Evolutionary conservation across 2,113 vertebrate genomes (phyloP), one percentile per base, ranked within the genome.

Genomic region (Dicaeum eximium): DNA sequence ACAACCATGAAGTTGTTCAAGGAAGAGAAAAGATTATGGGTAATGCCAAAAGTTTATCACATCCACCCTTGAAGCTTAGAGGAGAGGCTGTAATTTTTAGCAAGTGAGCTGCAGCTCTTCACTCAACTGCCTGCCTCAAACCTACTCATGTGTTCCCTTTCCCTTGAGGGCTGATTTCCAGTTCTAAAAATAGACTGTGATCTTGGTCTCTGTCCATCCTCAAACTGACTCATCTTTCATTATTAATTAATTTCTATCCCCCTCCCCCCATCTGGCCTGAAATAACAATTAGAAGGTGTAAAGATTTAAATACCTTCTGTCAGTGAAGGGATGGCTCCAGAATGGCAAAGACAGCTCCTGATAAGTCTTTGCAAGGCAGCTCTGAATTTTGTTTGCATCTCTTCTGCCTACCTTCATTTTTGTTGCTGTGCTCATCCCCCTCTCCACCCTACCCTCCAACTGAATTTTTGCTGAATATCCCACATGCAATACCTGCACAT

Each of bases 241-340:
- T 51, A 72, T 75, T 83, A 88, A 92, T 51, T 40, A 91, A 71
- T 28, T 91, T 61, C 45, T 61, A 58, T 11, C 1, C 17, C 15
- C 3, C 44, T 38, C 44, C 56, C 23, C 22, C 10, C 20, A 45
- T 14, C 1, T 79, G 42, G 74, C 47, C 70, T 50, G 9, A 86
- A 91, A 62, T n/a, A 69, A 62, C n/a, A 71, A 51, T 56, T 72
- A 69, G 61, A 92, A 73, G 50, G 62, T 54, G 47, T 51, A 56
- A 79, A 93, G 31, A 77, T 47, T 79, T 60, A 86, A 94, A 80
- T 91, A 95, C 94, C 90, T 93, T 80, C 56, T 38, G 69, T 80
- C 70, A 88, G 45, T 31, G 42, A 61, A 57, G 38, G 12, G 48
- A 70, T 25, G 33, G 38, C 56, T 94, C 30, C 2, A 0, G 38